phyloP scores from a whole-genome alignment of 1,140 invertebrate species.

The Drosophila nigrodunni region DNA sequence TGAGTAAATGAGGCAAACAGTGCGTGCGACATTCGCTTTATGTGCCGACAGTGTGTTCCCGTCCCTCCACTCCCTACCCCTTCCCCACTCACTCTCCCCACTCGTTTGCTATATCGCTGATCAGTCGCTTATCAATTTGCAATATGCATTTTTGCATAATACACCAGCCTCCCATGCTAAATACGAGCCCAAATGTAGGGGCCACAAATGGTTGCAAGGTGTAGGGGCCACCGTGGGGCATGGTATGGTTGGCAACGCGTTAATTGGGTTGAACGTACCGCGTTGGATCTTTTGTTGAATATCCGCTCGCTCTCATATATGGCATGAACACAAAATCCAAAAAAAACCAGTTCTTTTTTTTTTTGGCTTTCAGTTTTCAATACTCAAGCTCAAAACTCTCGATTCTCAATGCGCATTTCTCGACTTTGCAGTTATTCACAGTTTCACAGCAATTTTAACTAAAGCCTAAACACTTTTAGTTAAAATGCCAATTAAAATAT shows the following conservation, averaged over 20 bases:
- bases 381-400: conserved; percentile 5
- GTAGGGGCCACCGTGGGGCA: neutral
- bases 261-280: conserved; percentile 82
- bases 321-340: neutral
- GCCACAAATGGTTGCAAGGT: neutral
- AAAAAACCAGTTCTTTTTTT: conserved; percentile 48
- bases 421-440: neutral
- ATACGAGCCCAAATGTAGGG: conserved; percentile 1
- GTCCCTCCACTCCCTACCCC: conserved; percentile 14
- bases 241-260: conserved; percentile 46
- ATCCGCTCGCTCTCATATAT: conserved; percentile 26
- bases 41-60: conserved; percentile 63
- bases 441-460: conserved; percentile 82
- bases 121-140: conserved; percentile 71
- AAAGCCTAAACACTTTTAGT: conserved; percentile 85
- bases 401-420: conserved; percentile 34
- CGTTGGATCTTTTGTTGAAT: conserved; percentile 50
- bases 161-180: conserved; percentile 33
- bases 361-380: conserved; percentile 39
- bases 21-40: conserved; percentile 82
- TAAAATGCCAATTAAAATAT: conserved; percentile 85
- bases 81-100: neutral
- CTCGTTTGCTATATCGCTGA: conserved; percentile 38
- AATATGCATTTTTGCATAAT: conserved; percentile 82
- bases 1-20: conserved; percentile 80